These are phyloP conservation scores for Ectemnius lituratus DNA, from an alignment of 2,888 invertebrate species.

Conservation along the genomic window DNA sequence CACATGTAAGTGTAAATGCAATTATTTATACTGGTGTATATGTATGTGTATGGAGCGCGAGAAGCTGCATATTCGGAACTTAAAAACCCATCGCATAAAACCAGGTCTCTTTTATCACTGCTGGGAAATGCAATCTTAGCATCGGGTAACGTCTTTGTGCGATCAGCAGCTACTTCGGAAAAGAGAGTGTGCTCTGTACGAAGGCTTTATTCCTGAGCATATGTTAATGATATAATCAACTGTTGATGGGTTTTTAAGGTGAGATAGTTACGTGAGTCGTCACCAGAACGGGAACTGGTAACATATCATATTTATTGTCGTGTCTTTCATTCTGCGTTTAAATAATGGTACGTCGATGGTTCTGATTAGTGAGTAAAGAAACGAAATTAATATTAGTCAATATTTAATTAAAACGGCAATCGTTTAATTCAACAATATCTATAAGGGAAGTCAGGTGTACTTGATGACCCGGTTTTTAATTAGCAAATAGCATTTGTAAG, in stretches of 20 bases:
- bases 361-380: constrained; percentile 32
- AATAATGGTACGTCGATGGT: constrained; percentile 47
- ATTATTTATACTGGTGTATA: constrained; percentile 12
- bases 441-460: background rate
- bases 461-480: too few species aligned
- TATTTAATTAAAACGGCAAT: constrained; percentile 35
- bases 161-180: background rate
- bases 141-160: background rate
- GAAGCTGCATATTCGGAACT: constrained; percentile 37
- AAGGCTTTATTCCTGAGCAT: background rate
- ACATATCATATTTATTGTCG: constrained; percentile 66
- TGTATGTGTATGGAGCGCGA: constrained; percentile 12
- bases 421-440: constrained; percentile 17
- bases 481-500: too few species aligned
- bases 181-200: background rate
- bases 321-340: constrained; percentile 55
- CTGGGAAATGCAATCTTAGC: background rate
- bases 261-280: constrained; percentile 17
- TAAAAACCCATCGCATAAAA: constrained; percentile 42
- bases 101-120: background rate
- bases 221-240: constrained; percentile 1
- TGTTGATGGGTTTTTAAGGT: constrained; percentile 46
- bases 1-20: background rate
- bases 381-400: constrained; percentile 41
- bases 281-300: constrained; percentile 16